These are phyloP conservation scores for Drosophila nigricruria DNA, from an alignment of 2,888 invertebrate genomes.

Conservation along the genomic window DNA sequence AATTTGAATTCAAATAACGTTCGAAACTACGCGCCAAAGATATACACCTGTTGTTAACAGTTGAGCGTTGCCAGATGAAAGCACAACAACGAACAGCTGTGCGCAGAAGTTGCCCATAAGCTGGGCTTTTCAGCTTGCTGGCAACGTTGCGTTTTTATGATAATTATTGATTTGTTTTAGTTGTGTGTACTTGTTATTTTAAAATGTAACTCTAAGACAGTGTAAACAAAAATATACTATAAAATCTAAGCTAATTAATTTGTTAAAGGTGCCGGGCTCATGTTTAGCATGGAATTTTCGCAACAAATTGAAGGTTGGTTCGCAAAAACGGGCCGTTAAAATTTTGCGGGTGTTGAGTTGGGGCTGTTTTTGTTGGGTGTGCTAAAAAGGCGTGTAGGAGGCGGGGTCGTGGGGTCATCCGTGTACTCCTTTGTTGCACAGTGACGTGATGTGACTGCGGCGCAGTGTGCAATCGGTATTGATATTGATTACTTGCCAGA, in stretches of 20 bases:
- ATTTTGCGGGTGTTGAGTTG: constrained; percentile 18
- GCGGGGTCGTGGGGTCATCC: constrained; percentile 26
- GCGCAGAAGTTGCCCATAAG: constrained; percentile 27
- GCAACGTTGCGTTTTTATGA: constrained; percentile 34
- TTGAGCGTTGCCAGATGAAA: constrained; percentile 32
- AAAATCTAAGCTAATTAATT: constrained; percentile 8
- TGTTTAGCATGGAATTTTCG: constrained; percentile 79
- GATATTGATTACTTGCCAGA: constrained; percentile 76
- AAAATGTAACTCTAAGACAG: constrained; percentile 47
- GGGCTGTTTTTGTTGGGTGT: constrained; percentile 6
- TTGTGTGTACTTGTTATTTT: constrained; percentile 51
- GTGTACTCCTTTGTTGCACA: constrained; percentile 57
- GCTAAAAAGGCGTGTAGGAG: constrained; percentile 5
- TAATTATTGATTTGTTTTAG: constrained; percentile 62
- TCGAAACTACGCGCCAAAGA: constrained; percentile 14
- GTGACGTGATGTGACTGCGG: constrained; percentile 78
- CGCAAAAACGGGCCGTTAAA: constrained; percentile 25
- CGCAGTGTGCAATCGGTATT: constrained; percentile 73
- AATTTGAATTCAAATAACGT: background rate
- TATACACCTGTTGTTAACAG: constrained; percentile 47
- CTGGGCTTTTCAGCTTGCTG: constrained; percentile 7
- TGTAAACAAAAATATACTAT: constrained; percentile 3
- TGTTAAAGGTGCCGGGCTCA: constrained; percentile 21
- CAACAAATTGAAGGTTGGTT: constrained; percentile 84
- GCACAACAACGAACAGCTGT: constrained; percentile 32